phyloP scores from a whole-genome alignment of 37 sponge, comb jelly and placozoan genomes.

The Diacarnus erythraeanus region DNA sequence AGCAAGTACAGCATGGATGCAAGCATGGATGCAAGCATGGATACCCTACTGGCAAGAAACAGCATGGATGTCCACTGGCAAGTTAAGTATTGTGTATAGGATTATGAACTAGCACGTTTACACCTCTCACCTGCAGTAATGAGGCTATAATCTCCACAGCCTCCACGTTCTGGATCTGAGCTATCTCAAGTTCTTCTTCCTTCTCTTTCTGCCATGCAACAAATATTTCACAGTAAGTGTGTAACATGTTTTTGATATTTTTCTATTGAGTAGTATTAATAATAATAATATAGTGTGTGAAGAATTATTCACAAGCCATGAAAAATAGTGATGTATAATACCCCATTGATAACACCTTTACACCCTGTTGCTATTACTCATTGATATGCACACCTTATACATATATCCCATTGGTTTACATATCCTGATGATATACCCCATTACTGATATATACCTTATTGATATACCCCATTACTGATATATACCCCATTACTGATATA shows the following conservation, averaged over 20 bases:
- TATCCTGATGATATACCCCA: too few species aligned
- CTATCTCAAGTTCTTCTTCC: conserved; percentile 23
- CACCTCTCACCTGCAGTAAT: conserved; percentile 41
- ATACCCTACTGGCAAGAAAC: too few species aligned
- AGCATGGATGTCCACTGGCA: too few species aligned
- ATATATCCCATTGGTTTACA: too few species aligned
- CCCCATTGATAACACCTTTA: neutral
- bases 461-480: too few species aligned
- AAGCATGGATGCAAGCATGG: too few species aligned
- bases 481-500: too few species aligned
- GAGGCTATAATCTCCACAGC: conserved; percentile 39
- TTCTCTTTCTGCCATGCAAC: conserved; percentile 6
- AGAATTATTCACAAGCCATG: neutral
- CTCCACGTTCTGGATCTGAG: conserved; percentile 32
- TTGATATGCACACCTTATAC: neutral
- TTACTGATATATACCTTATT: too few species aligned
- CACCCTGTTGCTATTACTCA: neutral
- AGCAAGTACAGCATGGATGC: too few species aligned
- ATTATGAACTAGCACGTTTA: too few species aligned
- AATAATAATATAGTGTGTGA: neutral
- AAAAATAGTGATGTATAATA: neutral
- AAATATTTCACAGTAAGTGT: too few species aligned
- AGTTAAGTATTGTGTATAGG: too few species aligned
- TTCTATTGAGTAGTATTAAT: neutral
- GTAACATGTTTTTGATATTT: conserved; percentile 8